Base-by-base conservation (phyloP, 2,113 vertebrate genomes). In the Regulus satrapa region DNA sequence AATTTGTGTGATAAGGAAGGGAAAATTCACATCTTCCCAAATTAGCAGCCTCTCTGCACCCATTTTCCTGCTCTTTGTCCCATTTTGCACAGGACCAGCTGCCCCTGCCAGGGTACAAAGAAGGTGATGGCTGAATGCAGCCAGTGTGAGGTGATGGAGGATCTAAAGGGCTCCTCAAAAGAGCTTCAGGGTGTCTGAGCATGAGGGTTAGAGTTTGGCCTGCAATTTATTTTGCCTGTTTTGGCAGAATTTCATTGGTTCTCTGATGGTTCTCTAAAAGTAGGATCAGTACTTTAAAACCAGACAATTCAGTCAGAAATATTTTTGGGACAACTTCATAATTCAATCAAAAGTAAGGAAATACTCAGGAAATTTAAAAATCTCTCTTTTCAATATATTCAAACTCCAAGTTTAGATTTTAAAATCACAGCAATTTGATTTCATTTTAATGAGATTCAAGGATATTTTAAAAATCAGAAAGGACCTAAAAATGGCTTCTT, bases 11-110 rank as follows among this genome's bases (percentile, higher is more conserved):
- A 69, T 74, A 86, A 92, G 82, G 78, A 90, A 93, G 68, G 76
- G 76, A 78, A 80, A 88, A 84, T 92, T 95, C 83, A 77, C 92
- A 67, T 96, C 88, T 88, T 96, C 85, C 78, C 55, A 81, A 95
- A 94, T 96, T 95, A 94, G 93, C 81, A 96, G 31, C 32, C 34
- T 92, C 92, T 28, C 2, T 10, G 36, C 49, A 95, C 51, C 71
- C 85, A 10, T 87, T 94, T 91, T 93, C 58, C 54, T 88, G 49
- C 71, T 91, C 41, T 93, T 85, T 71, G 58, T 92, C 85, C 84
- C 88, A 83, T 92, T 97, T 97, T 86, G 51, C 61, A 58, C 32
- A 74, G 64, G 76, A 68, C 14, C 93, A 94, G 88, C 82, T 91
- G 92, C 78, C 87, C 88, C 85, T 73, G 12, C 0, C 19, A 75